Evolutionary conservation across 2,888 invertebrate species (phyloP), one percentile per base, ranked within the genome.

Genomic region (Drosophila maculinotata): DNA sequence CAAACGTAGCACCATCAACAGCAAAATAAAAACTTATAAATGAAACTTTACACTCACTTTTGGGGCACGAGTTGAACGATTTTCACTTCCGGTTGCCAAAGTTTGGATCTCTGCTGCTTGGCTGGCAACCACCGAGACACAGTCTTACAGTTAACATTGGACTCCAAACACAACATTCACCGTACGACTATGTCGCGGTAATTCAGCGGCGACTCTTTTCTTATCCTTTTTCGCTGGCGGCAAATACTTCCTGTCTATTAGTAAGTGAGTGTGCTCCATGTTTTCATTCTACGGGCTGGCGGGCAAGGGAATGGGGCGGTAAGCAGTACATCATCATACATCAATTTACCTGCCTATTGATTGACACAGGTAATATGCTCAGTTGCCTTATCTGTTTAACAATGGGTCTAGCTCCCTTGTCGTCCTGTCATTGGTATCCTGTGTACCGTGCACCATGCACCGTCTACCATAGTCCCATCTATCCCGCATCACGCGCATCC

Each of bases 131-230:
- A 91, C 90, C 76, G 87, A 92, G 92, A 92, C 92, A 92, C 92
- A 92, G 92, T 92, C 92, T 92, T 92, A 92, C 92, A 92, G 92
- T 92, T 92, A 92, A 92, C 92, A 92, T 92, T 92, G 90, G 90
- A 86, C 83, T 81, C 78, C 79, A 85, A 85, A 89, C 89, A 91
- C 91, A 92, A 92, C 91, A 92, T 92, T 92, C 90, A 88, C 92
- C 92, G 92, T 92, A 92, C 82, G 92, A 92, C 92, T 91, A 91
- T 92, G 92, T 92, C 91, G 68, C 77, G 85, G 89, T 91, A 88
- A 90, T 77, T 87, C 81, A 83, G 83, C 86, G 71, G 58, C 69
- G 68, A 42, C 71, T 64, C 36, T 62, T 25, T 28, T 17, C 35
- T 23, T 49, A 28, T 44, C 33, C 35, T 47, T 14, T 25, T 20